These are phyloP conservation scores for Drosophila nikananu DNA, from an alignment of 1,140 invertebrate genomes.

Conservation along the genomic window DNA sequence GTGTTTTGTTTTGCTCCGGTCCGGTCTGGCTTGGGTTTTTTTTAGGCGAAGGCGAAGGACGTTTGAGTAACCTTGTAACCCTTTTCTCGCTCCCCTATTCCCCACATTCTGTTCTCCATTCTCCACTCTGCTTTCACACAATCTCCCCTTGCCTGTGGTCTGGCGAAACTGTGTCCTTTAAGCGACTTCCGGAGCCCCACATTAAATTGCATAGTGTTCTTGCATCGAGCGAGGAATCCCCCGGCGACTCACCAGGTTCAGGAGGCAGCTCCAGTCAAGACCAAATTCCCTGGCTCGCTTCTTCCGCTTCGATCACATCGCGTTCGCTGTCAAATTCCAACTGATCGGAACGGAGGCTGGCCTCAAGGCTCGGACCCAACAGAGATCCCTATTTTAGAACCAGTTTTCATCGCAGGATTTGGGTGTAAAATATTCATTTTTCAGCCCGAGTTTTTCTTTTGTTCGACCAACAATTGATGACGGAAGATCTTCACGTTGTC, in stretches of 20 bases:
- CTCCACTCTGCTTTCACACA: conserved; percentile 23
- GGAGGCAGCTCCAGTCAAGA: neutral
- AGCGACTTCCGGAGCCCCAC: conserved; percentile 44
- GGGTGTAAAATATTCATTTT: conserved; percentile 57
- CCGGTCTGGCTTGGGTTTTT: conserved; percentile 48
- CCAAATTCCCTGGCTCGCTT: conserved; percentile 4
- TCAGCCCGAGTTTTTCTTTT: conserved; percentile 62
- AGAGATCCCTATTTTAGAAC: conserved; percentile 34
- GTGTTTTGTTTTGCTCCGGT: conserved; percentile 74
- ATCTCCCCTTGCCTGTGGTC: conserved; percentile 46
- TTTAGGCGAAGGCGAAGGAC: conserved; percentile 81
- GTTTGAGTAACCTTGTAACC: conserved; percentile 84
- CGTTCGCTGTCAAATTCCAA: conserved; percentile 63
- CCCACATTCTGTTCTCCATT: conserved; percentile 3
- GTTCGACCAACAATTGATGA: conserved; percentile 76
- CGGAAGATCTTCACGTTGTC: conserved; percentile 71
- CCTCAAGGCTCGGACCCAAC: conserved; percentile 41
- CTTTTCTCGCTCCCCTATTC: conserved; percentile 55
- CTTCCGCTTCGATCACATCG: conserved; percentile 61
- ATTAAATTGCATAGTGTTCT: conserved; percentile 39
- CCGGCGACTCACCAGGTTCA: conserved; percentile 21
- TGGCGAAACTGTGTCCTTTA: conserved; percentile 71
- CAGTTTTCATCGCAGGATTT: conserved; percentile 53
- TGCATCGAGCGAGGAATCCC: neutral
- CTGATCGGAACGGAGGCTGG: conserved; percentile 55